phyloP scores from a whole-genome alignment of 1,140 invertebrate genomes.

The Holcopasites calliopsidis region DNA sequence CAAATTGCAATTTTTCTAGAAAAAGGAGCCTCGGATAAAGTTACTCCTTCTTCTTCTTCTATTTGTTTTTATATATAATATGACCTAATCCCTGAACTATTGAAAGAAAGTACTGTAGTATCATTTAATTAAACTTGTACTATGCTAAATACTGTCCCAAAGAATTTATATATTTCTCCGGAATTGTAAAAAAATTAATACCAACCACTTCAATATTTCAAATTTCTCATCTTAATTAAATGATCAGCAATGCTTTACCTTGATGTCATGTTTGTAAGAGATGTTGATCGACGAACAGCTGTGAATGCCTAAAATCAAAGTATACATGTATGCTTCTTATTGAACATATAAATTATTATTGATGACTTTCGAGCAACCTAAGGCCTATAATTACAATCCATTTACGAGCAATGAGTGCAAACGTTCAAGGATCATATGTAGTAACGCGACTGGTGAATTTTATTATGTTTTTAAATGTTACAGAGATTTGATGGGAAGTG shows the following conservation, averaged over 20 bases:
- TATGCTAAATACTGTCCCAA: too few relatives aligned
- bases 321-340: background rate
- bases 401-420: background rate
- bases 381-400: too few relatives aligned
- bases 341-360: background rate
- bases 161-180: background rate
- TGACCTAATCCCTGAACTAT: too few relatives aligned
- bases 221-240: background rate
- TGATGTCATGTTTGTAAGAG: constrained; percentile 69
- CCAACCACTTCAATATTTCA: background rate
- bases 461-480: background rate
- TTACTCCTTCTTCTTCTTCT: too few relatives aligned
- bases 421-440: background rate
- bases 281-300: constrained; percentile 11
- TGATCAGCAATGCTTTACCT: constrained; percentile 59
- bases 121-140: too few relatives aligned
- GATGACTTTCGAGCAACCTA: too few relatives aligned
- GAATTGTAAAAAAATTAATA: background rate
- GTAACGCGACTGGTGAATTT: background rate
- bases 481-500: background rate
- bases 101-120: too few relatives aligned
- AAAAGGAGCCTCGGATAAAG: too few relatives aligned
- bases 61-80: too few relatives aligned
- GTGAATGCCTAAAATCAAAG: constrained; percentile 51
- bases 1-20: too few relatives aligned